These are phyloP conservation scores for Axea sp. DNA, from an alignment of 2,888 invertebrate genomes.

Conservation along the genomic window DNA sequence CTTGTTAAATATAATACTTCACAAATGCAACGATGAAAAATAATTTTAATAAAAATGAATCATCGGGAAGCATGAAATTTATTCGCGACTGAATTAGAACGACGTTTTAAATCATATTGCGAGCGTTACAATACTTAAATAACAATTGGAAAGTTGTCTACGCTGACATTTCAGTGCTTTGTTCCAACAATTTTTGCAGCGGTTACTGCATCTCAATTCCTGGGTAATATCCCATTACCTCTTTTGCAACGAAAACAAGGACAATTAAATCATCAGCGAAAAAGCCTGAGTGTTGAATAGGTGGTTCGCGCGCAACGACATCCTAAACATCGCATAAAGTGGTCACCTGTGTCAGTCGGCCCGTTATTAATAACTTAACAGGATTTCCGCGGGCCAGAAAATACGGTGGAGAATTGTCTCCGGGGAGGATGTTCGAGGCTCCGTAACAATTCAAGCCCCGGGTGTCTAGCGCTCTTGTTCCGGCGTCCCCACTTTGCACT, in stretches of 20 bases:
- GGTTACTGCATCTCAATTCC: neutral
- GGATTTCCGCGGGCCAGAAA: constrained; percentile 74
- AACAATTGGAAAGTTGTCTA: no score
- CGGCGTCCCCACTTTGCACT: constrained; percentile 28
- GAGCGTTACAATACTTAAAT: no score
- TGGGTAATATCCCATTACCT: constrained; percentile 15
- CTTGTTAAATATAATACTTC: no score
- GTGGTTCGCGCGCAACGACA: neutral
- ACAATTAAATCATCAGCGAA: constrained; percentile 15
- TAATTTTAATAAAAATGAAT: no score
- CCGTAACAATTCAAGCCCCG: constrained; percentile 33
- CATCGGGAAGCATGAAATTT: no score
- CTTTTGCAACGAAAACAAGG: neutral
- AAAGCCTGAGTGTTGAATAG: constrained; percentile 3
- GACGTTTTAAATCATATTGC: no score
- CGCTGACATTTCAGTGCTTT: no score
- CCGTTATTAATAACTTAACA: constrained; percentile 76
- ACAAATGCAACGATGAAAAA: no score
- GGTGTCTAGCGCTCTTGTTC: constrained; percentile 16
- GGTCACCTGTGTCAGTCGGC: constrained; percentile 50
- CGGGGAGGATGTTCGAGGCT: constrained; percentile 43
- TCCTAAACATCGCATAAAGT: constrained; percentile 23
- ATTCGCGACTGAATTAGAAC: no score
- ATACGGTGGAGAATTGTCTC: constrained; percentile 66
- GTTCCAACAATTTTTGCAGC: no score